Evolutionary conservation across 92 coral and sea anemone genomes (phyloP).

Genomic region (Hydrozoanthus gracilis): DNA sequence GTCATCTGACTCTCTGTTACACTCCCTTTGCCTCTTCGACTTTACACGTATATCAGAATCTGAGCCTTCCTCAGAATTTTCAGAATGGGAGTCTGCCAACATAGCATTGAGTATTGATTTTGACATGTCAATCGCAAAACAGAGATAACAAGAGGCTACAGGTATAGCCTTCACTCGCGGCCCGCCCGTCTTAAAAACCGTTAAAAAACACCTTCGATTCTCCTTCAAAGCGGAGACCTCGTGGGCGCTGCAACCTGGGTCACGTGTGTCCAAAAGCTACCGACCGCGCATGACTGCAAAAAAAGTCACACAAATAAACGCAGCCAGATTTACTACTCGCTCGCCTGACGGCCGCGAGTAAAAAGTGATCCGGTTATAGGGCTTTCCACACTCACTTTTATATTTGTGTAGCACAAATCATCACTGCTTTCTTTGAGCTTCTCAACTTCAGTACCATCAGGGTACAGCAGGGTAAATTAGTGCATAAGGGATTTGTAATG

Average conservation of each 20-base stretch:
- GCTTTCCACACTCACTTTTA: slow-evolving; percentile 35
- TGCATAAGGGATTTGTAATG: slow-evolving; percentile 15
- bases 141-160: too few relatives aligned
- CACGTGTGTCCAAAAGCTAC: too few relatives aligned
- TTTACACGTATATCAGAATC: neutral
- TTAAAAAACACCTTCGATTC: too few relatives aligned
- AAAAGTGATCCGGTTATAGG: slow-evolving; percentile 23
- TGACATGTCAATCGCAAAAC: slow-evolving; percentile 14
- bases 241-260: too few relatives aligned
- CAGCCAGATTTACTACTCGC: too few relatives aligned
- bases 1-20: slow-evolving; percentile 16
- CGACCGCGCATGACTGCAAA: too few relatives aligned
- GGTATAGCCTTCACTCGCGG: too few relatives aligned
- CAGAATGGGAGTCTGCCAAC: neutral
- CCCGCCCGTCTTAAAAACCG: too few relatives aligned
- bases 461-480: slow-evolving; percentile 44
- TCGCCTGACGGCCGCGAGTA: too few relatives aligned
- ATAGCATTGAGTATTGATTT: slow-evolving; percentile 11
- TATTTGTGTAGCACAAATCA: slow-evolving; percentile 28
- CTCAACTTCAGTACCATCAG: slow-evolving; percentile 44
- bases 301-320: too few relatives aligned
- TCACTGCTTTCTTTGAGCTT: slow-evolving; percentile 19
- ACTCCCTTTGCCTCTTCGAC: neutral
- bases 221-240: too few relatives aligned
- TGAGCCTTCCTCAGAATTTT: slow-evolving; percentile 20